Evolutionary conservation across 2,888 invertebrate species (phyloP), one percentile per base, ranked within the genome.

Genomic region (Sinopyrophorus schimmeli): DNA sequence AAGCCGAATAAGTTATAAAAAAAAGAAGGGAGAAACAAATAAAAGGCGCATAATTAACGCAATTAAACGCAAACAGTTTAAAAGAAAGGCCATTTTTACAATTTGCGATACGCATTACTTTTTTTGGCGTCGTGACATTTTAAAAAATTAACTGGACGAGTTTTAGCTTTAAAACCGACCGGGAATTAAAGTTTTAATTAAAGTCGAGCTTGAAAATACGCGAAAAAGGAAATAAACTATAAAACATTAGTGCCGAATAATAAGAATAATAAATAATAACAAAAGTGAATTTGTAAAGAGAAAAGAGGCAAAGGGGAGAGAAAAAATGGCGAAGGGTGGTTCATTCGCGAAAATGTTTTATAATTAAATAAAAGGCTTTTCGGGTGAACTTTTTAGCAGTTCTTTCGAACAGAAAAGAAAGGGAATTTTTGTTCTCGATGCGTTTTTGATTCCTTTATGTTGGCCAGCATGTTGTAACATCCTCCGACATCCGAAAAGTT

Each of bases 151-250:
- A 41, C 41, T 24, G n/a, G n/a, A n/a, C 21, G 24, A 15, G 18
- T 17, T 26, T 15, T 27, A 9, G 21, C 18, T 28, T n/a, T n/a
- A n/a, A 47, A 41, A 47, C 34, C 40, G 28, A 23, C 30, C 21
- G 47, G 40, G 47, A 41, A 14, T 20, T 11, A 47, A 39, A 47
- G 47, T 47, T 47, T 47, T 47, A 47, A 47, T 40, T 47, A 47
- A 47, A 41, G 11, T 27, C 10, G 18, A 37, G 37, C 24, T 37
- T 41, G 34, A 28, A 28, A 43, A 35, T n/a, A n/a, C n/a, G n/a
- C n/a, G 28, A 42, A 43, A 27, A 28, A 34, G 28, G n/a, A n/a
- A n/a, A n/a, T n/a, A n/a, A n/a, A n/a, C n/a, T n/a, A 41, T 41
- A 34, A 34, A 47, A 21, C 31, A 14, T 21, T 9, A 24, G n/a